Base-by-base conservation (phyloP, 2,113 vertebrate species). In the Vidua macroura region DNA sequence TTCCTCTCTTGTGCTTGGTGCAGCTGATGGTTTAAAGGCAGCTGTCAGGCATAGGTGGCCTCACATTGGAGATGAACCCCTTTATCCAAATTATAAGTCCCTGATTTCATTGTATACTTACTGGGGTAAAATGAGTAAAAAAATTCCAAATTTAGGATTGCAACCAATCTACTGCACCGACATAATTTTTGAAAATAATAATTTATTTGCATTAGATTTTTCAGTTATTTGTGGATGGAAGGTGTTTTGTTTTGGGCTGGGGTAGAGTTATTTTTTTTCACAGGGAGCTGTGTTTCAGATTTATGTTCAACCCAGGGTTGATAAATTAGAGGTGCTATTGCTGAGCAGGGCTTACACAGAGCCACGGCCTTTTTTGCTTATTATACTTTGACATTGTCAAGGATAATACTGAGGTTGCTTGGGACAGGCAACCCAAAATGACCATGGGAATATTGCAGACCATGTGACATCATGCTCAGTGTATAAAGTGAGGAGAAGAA, bases 61-160 rank as follows among this genome's bases (percentile, higher is more conserved):
- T 15, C 9, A 15, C 0, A 2, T 25, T 1, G 3, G 33, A 25
- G 13, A 22, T 83, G 23, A 63, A 51, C 23, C 11, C 53, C 0
- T 49, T 77, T 48, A 23, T 48, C 39, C 33, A 63, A 14, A 14
- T 17, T 74, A 3, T 7, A 41, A 58, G 20, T 66, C 31, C 74
- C 3, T 41, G 59, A 10, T 28, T 60, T 24, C 14, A 3, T 44
- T 44, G 10, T 1, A 0, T 19, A 4, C 16, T 30, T 62, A 67
- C 27, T 25, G n/a, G 24, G 17, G 11, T 73, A 60, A 90, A 78
- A 64, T 19, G 15, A 37, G 1, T n/a, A 14, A 55, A 41, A 51
- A 59, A 15, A 13, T 41, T 4, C 17, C 35, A 2, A 25, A 7
- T 1, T 39, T 60, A 3, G 24, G 19, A 37, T 53, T 67, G 52